Percentiles rank a stretch among this genome's conserved stretches.
Evolutionary conservation across 1,140 invertebrate species (phyloP).

Genomic region (Rhagoletis pomonella): DNA sequence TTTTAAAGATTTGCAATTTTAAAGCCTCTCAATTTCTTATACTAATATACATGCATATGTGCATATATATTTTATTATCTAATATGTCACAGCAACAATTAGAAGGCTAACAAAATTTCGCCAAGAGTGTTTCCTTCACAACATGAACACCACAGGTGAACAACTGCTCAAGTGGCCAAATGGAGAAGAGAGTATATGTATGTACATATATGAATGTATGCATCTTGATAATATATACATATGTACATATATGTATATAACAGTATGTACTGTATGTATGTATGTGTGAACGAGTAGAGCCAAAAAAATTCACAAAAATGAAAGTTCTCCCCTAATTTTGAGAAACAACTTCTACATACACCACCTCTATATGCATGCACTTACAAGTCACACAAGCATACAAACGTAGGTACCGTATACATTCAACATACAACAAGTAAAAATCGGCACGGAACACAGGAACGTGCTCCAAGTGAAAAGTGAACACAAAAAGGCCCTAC

Average conservation of each 20-base stretch:
- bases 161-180: constrained; percentile 69
- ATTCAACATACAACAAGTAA: not conserved
- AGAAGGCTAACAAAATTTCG: not conserved
- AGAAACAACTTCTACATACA: constrained; percentile 43
- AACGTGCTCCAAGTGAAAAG: constrained; percentile 50
- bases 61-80: not conserved
- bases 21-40: not conserved
- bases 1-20: no score
- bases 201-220: not conserved
- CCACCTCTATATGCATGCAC: not conserved
- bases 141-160: constrained; percentile 67
- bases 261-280: not conserved
- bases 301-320: constrained; percentile 63
- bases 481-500: constrained; percentile 46
- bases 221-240: not conserved
- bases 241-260: not conserved
- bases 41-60: constrained; percentile 2
- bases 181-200: not conserved
- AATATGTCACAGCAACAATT: constrained; percentile 44
- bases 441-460: constrained; percentile 18
- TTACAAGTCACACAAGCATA: not conserved
- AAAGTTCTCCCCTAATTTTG: constrained; percentile 73
- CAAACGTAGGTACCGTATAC: not conserved
- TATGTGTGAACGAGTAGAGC: constrained; percentile 10
- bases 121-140: not conserved